phyloP scores from a whole-genome alignment of 1,140 invertebrate genomes.

The Hesperophylax magnus region DNA sequence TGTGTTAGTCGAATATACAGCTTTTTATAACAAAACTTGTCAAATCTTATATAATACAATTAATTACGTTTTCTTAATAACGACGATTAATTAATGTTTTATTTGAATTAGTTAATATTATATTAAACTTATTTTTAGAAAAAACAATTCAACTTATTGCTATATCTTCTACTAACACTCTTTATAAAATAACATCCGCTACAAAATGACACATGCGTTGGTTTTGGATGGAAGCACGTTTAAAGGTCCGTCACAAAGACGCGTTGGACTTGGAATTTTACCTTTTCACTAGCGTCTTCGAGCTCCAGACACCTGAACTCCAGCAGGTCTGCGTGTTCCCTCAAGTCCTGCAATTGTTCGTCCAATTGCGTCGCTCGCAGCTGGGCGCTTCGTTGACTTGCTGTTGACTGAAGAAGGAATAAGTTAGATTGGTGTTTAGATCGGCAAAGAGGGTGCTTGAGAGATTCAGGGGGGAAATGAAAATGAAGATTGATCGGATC shows the following conservation, averaged over 20 bases:
- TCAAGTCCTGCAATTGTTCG: slow-evolving; percentile 71
- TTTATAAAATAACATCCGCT: background rate
- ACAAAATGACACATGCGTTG: background rate
- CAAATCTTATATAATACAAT: background rate
- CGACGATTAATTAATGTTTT: too few relatives aligned
- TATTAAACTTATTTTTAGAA: too few relatives aligned
- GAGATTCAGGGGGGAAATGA: too few relatives aligned
- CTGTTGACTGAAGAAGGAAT: slow-evolving; percentile 46
- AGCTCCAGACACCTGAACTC: slow-evolving; percentile 75
- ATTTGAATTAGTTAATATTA: too few relatives aligned
- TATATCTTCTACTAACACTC: slow-evolving; percentile 36
- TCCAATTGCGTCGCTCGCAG: slow-evolving; percentile 69
- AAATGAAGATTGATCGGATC: too few relatives aligned
- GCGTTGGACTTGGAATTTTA: slow-evolving; percentile 52
- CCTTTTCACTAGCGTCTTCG: slow-evolving; percentile 65
- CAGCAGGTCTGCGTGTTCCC: slow-evolving; percentile 74
- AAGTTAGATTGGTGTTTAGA: too few relatives aligned
- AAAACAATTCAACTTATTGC: background rate
- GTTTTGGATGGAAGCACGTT: slow-evolving; percentile 18
- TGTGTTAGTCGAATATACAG: slow-evolving; percentile 30
- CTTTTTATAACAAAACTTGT: slow-evolving; percentile 23
- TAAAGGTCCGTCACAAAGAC: slow-evolving; percentile 54
- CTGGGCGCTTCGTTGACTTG: slow-evolving; percentile 48
- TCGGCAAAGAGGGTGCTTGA: too few relatives aligned
- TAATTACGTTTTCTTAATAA: too few relatives aligned